phyloP scores from a whole-genome alignment of 1,140 invertebrate species.

The Aphaenogaster rudis region DNA sequence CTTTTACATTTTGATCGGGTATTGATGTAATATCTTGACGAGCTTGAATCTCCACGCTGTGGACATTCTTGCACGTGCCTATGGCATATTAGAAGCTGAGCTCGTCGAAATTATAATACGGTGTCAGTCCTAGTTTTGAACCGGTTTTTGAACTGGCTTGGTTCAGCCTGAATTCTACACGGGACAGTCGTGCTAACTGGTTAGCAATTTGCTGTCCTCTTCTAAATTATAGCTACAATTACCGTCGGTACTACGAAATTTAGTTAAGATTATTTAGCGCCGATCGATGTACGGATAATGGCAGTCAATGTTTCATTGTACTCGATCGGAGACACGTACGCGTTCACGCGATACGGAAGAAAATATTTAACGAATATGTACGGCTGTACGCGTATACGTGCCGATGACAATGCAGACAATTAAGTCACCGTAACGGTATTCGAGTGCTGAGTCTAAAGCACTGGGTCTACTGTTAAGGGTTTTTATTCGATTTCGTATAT shows the following conservation, averaged over 20 bases:
- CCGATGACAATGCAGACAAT: slow-evolving; percentile 19
- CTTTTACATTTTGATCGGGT: slow-evolving; percentile 26
- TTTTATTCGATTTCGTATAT: slow-evolving; percentile 48
- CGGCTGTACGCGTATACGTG: slow-evolving; percentile 28
- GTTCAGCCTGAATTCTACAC: neutral
- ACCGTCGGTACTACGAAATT: slow-evolving; percentile 36
- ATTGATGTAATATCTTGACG: neutral
- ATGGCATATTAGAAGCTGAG: neutral
- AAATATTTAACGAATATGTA: slow-evolving; percentile 24
- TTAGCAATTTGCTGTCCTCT: slow-evolving; percentile 11
- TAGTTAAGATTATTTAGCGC: slow-evolving; percentile 55
- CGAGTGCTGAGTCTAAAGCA: slow-evolving; percentile 50
- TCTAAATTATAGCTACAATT: slow-evolving; percentile 48
- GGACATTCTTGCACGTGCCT: neutral
- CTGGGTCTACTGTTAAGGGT: slow-evolving; percentile 46
- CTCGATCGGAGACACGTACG: slow-evolving; percentile 10
- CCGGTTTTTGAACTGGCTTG: slow-evolving; percentile 15
- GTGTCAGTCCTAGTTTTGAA: slow-evolving; percentile 18
- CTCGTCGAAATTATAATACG: neutral
- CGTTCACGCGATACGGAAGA: neutral
- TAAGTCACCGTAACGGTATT: slow-evolving; percentile 41
- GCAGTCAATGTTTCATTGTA: slow-evolving; percentile 32
- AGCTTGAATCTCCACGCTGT: neutral
- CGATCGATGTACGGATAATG: slow-evolving; percentile 2
- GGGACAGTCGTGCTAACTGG: neutral